A percentile compares a stretch with the other conserved stretches of the same genome.
Evolutionary conservation across 2,797 vertebrate genomes (phyloP).

Genomic region (Sebastes hopkinsi): DNA sequence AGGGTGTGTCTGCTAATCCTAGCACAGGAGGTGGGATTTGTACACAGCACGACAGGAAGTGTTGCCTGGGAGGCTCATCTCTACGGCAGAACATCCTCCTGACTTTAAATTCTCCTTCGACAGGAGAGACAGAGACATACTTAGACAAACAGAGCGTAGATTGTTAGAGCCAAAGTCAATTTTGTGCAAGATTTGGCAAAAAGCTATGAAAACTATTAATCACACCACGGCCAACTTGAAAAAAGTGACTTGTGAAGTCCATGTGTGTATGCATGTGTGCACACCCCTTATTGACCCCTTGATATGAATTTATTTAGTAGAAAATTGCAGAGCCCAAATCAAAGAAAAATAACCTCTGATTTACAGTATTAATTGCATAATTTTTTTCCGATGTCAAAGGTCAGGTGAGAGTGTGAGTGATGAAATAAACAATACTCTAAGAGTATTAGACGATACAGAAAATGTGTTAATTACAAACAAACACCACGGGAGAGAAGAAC

Average conservation of each 20-base stretch:
- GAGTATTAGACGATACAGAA: neutral
- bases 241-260: neutral
- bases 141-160: neutral
- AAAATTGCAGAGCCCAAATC: neutral
- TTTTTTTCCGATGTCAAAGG: neutral
- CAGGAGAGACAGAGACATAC: neutral
- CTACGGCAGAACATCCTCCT: neutral
- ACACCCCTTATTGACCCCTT: neutral
- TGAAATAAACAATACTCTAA: neutral
- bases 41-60: neutral
- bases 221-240: neutral
- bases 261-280: neutral
- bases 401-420: neutral
- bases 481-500: neutral
- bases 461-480: neutral
- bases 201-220: slow-evolving; percentile 52
- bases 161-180: slow-evolving; percentile 11
- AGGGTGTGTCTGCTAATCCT: too few relatives aligned
- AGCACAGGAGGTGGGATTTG: neutral
- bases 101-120: neutral
- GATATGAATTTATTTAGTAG: neutral
- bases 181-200: slow-evolving; percentile 47
- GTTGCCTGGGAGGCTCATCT: neutral
- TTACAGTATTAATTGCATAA: neutral
- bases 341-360: neutral